Percentiles rank a stretch among this genome's conserved stretches.
These are phyloP conservation scores for Drosophila setifemur DNA, from an alignment of 1,140 invertebrate genomes.

Conservation along the genomic window DNA sequence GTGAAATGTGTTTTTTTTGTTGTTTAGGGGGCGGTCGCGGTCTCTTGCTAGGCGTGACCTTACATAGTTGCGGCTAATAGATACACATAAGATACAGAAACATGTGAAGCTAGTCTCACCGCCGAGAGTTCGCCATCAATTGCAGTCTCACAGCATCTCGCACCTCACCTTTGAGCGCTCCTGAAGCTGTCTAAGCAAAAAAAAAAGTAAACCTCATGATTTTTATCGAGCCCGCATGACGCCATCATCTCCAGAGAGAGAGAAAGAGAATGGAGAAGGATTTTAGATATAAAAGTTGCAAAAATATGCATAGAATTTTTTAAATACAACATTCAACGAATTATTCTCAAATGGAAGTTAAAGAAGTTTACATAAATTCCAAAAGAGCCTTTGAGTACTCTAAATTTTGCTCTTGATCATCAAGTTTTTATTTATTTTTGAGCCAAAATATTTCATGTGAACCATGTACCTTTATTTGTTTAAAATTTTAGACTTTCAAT, in stretches of 20 bases:
- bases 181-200: slow-evolving; percentile 19
- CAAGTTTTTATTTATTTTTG: no score
- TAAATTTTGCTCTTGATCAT: no score
- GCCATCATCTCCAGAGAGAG: slow-evolving; percentile 29
- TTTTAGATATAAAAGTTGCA: slow-evolving; percentile 23
- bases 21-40: slow-evolving; percentile 13
- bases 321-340: slow-evolving; percentile 15
- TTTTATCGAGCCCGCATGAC: slow-evolving; percentile 59
- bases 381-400: no score
- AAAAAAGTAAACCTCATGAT: slow-evolving; percentile 40
- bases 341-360: no score
- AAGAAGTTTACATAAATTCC: no score
- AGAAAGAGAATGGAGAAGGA: neutral
- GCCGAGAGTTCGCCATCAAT: slow-evolving; percentile 31
- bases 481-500: no score
- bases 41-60: slow-evolving; percentile 43
- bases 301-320: slow-evolving; percentile 72
- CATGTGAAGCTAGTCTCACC: slow-evolving; percentile 6
- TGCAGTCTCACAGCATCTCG: slow-evolving; percentile 37
- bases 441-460: no score
- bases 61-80: slow-evolving; percentile 58
- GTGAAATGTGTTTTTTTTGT: slow-evolving; percentile 34
- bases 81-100: slow-evolving; percentile 25
- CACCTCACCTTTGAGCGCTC: slow-evolving; percentile 18
- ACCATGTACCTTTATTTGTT: no score